These are phyloP conservation scores for Eristalis tenax DNA, from an alignment of 2,888 invertebrate genomes.

Conservation along the genomic window DNA sequence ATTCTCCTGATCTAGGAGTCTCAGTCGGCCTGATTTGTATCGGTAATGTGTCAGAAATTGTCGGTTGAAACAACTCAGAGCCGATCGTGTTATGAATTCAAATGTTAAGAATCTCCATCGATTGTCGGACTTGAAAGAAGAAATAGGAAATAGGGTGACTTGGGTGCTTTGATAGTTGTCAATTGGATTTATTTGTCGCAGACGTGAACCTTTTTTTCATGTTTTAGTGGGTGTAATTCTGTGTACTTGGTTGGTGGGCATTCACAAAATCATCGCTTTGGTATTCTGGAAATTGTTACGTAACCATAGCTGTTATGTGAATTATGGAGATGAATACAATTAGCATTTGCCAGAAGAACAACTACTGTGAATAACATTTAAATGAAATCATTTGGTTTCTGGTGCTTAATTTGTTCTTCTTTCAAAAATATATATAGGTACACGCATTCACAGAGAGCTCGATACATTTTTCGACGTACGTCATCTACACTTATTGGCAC, in stretches of 20 bases:
- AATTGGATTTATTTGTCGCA: conserved; percentile 49
- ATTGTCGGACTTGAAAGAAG: conserved; percentile 11
- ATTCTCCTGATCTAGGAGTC: conserved; percentile 27
- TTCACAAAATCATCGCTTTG: neutral
- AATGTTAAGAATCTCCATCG: conserved; percentile 12
- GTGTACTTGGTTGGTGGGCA: conserved; percentile 6
- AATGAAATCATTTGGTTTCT: no score
- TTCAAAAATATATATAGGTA: no score
- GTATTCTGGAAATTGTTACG: neutral
- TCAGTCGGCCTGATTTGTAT: conserved; percentile 61
- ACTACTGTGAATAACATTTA: no score
- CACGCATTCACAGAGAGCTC: no score
- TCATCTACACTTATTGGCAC: no score
- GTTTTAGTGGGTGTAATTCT: neutral
- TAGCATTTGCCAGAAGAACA: neutral
- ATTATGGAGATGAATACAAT: neutral
- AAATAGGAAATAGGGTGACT: conserved; percentile 15
- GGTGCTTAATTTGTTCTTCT: no score
- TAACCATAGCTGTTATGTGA: neutral
- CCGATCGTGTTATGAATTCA: conserved; percentile 49
- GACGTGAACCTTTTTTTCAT: conserved; percentile 20
- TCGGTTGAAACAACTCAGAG: conserved; percentile 57
- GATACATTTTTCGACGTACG: no score
- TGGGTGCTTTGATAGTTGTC: conserved; percentile 12
- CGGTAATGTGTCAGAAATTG: conserved; percentile 71